A percentile compares a stretch with the other conserved stretches of the same genome.
Evolutionary conservation across 2,888 invertebrate species (phyloP).

Genomic region (Notodonta dromedarius): DNA sequence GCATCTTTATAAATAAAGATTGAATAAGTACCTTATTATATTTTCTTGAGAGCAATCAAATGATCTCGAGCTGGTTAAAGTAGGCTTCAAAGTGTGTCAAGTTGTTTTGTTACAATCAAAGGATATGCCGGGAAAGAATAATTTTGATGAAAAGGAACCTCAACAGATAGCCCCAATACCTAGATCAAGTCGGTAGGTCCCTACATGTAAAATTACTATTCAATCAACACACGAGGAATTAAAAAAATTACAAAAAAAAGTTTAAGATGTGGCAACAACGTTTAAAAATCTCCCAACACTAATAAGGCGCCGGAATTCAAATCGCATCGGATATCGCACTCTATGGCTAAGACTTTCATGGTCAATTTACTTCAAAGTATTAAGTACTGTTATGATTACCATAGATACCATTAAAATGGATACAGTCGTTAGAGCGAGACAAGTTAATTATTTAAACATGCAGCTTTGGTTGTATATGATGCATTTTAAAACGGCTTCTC

Average conservation of each 20-base stretch:
- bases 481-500: conserved; percentile 2
- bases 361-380: conserved; percentile 45
- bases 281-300: conserved; percentile 1
- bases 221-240: too few species aligned
- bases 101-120: not conserved
- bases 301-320: conserved; percentile 36
- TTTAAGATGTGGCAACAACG: not conserved
- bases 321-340: conserved; percentile 40
- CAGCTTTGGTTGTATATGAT: not conserved
- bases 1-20: too few species aligned
- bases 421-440: conserved; percentile 19
- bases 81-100: not conserved
- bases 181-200: too few species aligned
- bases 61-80: too few species aligned
- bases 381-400: conserved; percentile 47
- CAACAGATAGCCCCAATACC: too few species aligned
- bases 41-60: not conserved
- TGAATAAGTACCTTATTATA: too few species aligned
- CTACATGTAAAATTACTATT: too few species aligned
- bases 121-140: too few species aligned
- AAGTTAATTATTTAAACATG: conserved; percentile 6
- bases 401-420: conserved; percentile 25
- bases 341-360: conserved; percentile 46
- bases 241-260: too few species aligned
- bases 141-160: too few species aligned